Evolutionary conservation across 2,113 vertebrate species (phyloP), one percentile per base, ranked within the genome.

Genomic region (Pithys albifrons): DNA sequence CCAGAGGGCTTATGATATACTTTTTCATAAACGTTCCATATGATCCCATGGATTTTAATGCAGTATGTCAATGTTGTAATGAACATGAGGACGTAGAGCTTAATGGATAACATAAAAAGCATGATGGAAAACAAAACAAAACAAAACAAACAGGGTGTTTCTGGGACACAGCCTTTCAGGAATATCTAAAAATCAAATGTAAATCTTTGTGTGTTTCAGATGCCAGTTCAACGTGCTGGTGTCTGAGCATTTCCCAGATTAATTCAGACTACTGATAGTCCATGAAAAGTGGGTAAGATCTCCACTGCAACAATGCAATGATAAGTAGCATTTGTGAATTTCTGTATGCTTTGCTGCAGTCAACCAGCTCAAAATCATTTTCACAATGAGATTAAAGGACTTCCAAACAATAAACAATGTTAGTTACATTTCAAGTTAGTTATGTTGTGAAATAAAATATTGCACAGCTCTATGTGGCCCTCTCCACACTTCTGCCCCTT

Each of bases 1-100:
- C 14, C 29, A 73, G 48, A 54, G 7, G 13, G 8, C 13, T n/a
- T 2, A 7, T 0, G 2, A 24, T 16, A 62, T 1, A 27, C 5
- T 33, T 70, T 74, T 70, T 12, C 5, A 0, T 57, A 37, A 24
- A 6, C 12, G 3, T 25, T 84, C 29, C 28, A 22, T 58, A 14
- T 27, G 6, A 2, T 43, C 4, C 16, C 11, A 15, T 33, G 23
- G 5, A 51, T 67, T 72, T 75, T 65, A 83, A 11, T 29, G 15
- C 28, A 24, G 6, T 48, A 16, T 51, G 20, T 8, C 27, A 23
- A 8, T 29, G 10, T 23, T 59, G 31, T 18, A 46, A 41, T 23
- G 12, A 19, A 35, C 14, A 4, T 8, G 12, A 12, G 2, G 13
- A n/a, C 18, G 19, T 8, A 22, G 49, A 83, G 13, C 4, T 8